phyloP scores from a whole-genome alignment of 2,888 invertebrate genomes.

The Ceriagrion tenellum region DNA sequence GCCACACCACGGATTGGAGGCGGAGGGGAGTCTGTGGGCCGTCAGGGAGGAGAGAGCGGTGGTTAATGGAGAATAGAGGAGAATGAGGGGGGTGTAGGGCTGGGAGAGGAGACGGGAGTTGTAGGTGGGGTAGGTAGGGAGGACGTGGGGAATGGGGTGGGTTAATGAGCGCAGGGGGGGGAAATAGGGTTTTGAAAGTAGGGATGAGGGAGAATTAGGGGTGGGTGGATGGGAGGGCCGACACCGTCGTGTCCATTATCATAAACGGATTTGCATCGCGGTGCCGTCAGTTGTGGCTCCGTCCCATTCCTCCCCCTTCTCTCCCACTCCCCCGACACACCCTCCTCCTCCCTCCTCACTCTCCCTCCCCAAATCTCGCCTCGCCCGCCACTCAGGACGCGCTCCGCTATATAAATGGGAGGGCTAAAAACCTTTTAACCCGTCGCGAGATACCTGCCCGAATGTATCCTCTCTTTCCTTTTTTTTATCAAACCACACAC shows the following conservation, averaged over 20 bases:
- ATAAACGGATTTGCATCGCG: conserved; percentile 62
- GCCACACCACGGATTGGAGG: not conserved
- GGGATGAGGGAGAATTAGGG: not conserved
- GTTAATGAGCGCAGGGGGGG: not conserved
- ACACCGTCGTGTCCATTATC: conserved; percentile 54
- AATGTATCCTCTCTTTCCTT: too few relatives aligned
- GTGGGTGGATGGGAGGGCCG: not conserved
- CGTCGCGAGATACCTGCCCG: too few relatives aligned
- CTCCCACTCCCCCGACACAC: not conserved
- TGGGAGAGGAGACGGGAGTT: too few relatives aligned
- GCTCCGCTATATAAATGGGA: not conserved
- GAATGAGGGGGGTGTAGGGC: too few relatives aligned
- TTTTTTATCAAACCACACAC: too few relatives aligned
- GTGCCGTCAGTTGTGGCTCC: conserved; percentile 29
- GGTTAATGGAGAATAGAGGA: too few relatives aligned
- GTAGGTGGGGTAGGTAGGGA: not conserved
- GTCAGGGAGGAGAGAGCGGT: not conserved
- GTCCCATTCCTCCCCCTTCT: too few relatives aligned
- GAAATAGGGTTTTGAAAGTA: too few relatives aligned
- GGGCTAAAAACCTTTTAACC: not conserved
- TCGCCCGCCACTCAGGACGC: too few relatives aligned
- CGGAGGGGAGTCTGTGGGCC: not conserved
- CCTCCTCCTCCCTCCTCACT: not conserved
- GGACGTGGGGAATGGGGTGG: not conserved
- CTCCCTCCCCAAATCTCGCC: not conserved